A percentile compares a stretch with the other conserved stretches of the same genome.
Conservation (phyloP, 2,888 invertebrate species). For the Sericinus montela region DNA sequence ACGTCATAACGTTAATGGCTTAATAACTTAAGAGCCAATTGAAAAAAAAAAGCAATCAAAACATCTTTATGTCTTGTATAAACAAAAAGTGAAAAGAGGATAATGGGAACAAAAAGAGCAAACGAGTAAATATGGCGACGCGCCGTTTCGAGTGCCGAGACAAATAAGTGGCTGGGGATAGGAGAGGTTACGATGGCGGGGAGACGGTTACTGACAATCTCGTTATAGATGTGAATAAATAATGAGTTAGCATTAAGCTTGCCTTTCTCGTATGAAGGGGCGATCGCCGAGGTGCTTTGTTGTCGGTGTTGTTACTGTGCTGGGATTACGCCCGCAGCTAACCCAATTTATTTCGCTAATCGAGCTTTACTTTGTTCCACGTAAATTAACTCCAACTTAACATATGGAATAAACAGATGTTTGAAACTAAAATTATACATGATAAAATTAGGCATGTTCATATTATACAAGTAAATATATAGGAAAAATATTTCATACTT, state of each 20-base stretch:
- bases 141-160: conserved; percentile 40
- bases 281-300: conserved; percentile 55
- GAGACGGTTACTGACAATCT: conserved; percentile 69
- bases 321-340: conserved; percentile 49
- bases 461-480: too few relatives aligned
- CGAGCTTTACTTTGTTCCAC: conserved; percentile 61
- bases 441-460: too few relatives aligned
- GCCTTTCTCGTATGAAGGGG: conserved; percentile 45
- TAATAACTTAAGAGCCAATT: neutral
- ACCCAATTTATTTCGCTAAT: conserved; percentile 74
- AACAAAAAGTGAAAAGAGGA: conserved; percentile 42
- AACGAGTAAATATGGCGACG: conserved; percentile 53
- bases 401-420: conserved; percentile 46
- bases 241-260: conserved; percentile 72
- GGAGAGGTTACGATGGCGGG: conserved; percentile 35
- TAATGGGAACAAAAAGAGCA: conserved; percentile 51
- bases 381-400: conserved; percentile 67
- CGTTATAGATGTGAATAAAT: conserved; percentile 77
- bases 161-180: conserved; percentile 38
- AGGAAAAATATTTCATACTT: too few relatives aligned
- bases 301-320: conserved; percentile 65
- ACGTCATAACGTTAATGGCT: conserved; percentile 3
- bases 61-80: conserved; percentile 52
- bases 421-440: conserved; percentile 14
- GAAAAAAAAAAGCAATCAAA: conserved; percentile 43